Percentiles rank a stretch among this genome's conserved stretches.
phyloP scores from a whole-genome alignment of 2,113 vertebrate species.

The Brienomyrus brachyistius region DNA sequence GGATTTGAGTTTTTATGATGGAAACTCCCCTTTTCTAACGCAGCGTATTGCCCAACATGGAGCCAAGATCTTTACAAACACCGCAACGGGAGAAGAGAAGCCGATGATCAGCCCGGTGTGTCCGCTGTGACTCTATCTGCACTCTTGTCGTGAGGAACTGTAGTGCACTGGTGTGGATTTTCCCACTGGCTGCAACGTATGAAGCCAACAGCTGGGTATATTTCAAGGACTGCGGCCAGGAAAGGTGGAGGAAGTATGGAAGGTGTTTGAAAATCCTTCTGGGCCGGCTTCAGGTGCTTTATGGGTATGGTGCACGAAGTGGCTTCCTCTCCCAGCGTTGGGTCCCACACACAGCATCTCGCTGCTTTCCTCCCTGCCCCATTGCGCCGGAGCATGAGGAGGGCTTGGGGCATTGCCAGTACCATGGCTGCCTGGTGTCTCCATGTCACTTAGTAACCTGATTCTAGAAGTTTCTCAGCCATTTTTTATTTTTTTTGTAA shows the following conservation, averaged over 20 bases:
- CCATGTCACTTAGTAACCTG: not conserved
- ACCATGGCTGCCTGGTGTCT: not conserved
- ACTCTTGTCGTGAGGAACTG: not conserved
- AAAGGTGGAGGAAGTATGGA: not conserved
- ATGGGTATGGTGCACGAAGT: not conserved
- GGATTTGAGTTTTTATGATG: not conserved
- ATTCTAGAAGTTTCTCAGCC: not conserved
- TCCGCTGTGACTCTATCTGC: not conserved
- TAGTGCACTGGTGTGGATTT: not conserved
- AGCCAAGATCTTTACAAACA: not conserved
- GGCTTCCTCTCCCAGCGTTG: not conserved
- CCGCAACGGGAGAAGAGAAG: not conserved
- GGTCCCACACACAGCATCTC: not conserved
- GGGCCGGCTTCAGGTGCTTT: not conserved
- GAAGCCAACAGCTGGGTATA: not conserved
- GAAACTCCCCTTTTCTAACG: not conserved
- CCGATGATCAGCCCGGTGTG: not conserved
- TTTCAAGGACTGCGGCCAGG: not conserved
- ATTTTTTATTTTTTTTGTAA: not conserved
- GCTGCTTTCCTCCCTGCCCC: not conserved
- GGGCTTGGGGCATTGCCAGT: not conserved
- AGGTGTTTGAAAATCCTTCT: not conserved
- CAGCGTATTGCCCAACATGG: not conserved
- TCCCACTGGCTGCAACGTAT: not conserved
- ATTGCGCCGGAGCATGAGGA: not conserved